phyloP scores from a whole-genome alignment of 2,888 invertebrate genomes.

The Apodemia duryi region DNA sequence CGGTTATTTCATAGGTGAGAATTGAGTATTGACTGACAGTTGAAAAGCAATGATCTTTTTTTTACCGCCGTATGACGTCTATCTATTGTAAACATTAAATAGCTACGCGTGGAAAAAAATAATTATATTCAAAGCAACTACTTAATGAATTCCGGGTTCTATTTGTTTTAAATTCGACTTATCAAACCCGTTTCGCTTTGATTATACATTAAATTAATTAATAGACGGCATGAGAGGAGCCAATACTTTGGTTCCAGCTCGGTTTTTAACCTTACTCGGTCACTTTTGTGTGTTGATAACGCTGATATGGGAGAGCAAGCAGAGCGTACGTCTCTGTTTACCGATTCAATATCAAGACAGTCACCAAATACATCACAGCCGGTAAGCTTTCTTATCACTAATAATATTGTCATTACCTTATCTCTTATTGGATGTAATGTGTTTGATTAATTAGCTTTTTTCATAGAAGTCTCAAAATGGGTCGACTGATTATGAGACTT shows the following conservation, averaged over 20 bases:
- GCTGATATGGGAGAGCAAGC: slow-evolving; percentile 82
- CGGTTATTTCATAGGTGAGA: no score
- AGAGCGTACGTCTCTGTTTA: slow-evolving; percentile 76
- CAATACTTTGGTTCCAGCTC: slow-evolving; percentile 80
- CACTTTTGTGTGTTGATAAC: slow-evolving; percentile 84
- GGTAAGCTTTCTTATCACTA: slow-evolving; percentile 56
- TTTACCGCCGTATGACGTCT: background rate
- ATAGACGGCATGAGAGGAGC: slow-evolving; percentile 64
- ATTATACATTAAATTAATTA: slow-evolving; percentile 13
- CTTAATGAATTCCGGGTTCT: background rate
- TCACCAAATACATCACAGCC: slow-evolving; percentile 76
- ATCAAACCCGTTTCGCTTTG: background rate
- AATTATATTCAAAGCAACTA: background rate
- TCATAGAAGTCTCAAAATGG: no score
- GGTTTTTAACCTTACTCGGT: slow-evolving; percentile 84
- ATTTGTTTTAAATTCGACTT: background rate
- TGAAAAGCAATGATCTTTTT: slow-evolving; percentile 4
- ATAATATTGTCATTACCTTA: background rate
- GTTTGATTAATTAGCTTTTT: background rate
- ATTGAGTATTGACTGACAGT: background rate
- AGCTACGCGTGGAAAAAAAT: background rate
- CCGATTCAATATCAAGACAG: slow-evolving; percentile 65
- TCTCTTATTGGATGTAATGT: background rate
- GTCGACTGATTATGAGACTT: no score
- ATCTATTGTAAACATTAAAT: background rate